Percentiles rank a stretch among this genome's conserved stretches.
phyloP scores from a whole-genome alignment of 2,888 invertebrate genomes.

The Acanthosoma haemorrhoidale region DNA sequence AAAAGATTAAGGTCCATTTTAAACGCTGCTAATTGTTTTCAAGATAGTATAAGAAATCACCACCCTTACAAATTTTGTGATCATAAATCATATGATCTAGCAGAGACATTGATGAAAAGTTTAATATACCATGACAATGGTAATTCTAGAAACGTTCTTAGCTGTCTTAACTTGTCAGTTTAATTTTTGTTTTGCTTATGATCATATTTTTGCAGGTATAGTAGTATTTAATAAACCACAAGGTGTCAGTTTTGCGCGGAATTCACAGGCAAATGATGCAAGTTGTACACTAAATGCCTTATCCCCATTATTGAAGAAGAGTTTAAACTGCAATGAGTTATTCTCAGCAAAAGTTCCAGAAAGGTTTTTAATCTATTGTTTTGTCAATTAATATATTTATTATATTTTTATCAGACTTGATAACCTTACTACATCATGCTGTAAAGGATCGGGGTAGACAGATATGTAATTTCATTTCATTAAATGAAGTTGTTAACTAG shows the following conservation, averaged over 20 bases:
- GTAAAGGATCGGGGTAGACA: too few species aligned
- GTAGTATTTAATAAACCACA: slow-evolving; percentile 8
- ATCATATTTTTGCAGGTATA: background rate
- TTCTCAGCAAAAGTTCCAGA: background rate
- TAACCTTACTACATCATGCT: too few species aligned
- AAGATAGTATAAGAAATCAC: background rate
- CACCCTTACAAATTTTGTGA: background rate
- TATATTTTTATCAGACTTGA: too few species aligned
- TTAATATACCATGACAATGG: background rate
- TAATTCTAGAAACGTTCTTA: background rate
- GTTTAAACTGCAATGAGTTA: background rate
- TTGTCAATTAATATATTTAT: too few species aligned
- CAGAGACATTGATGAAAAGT: background rate
- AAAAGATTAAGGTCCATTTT: background rate
- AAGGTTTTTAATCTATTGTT: too few species aligned
- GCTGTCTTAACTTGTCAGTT: background rate
- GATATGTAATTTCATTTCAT: too few species aligned
- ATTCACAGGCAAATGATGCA: background rate
- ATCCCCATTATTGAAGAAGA: background rate
- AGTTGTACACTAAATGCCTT: background rate
- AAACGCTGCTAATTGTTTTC: background rate
- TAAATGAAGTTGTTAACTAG: too few species aligned
- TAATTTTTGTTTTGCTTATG: background rate
- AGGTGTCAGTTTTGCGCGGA: background rate
- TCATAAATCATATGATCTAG: background rate